phyloP scores from a whole-genome alignment of 2,797 vertebrate species.

The Sternotherus odoratus region DNA sequence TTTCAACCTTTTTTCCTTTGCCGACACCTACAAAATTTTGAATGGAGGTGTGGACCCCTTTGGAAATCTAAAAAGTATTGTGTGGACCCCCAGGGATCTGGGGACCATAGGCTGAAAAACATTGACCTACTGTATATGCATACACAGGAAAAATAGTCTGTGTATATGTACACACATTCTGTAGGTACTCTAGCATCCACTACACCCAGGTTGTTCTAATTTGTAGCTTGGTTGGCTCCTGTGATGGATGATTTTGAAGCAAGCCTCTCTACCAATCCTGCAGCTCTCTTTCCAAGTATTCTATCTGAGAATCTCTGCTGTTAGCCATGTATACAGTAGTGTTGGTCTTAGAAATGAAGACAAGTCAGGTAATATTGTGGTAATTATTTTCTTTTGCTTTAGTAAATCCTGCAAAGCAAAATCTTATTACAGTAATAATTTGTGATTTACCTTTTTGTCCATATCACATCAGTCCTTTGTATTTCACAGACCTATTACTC shows the following conservation, averaged over 20 bases:
- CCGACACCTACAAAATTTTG: neutral
- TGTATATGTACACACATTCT: neutral
- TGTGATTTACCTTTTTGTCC: neutral
- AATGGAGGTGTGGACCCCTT: neutral
- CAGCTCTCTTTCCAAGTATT: neutral
- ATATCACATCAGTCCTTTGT: neutral
- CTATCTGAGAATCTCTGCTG: neutral
- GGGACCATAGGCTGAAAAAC: neutral
- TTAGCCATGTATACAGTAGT: neutral
- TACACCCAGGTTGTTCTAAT: neutral
- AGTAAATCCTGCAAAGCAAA: neutral
- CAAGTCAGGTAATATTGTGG: fast-evolving
- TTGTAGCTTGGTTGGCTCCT: neutral
- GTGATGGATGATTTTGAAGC: neutral
- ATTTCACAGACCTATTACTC: neutral
- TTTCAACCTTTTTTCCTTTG: neutral
- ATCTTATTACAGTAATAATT: neutral
- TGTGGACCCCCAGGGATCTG: too few relatives aligned
- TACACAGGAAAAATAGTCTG: neutral
- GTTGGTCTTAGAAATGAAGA: neutral
- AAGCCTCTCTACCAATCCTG: neutral
- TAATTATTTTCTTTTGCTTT: neutral
- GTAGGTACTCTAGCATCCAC: neutral
- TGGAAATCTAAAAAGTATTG: neutral
- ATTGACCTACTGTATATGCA: neutral